Percentiles rank a stretch among this genome's conserved stretches.
phyloP scores from a whole-genome alignment of 2,888 invertebrate genomes.

The Tanypteryx hageni region DNA sequence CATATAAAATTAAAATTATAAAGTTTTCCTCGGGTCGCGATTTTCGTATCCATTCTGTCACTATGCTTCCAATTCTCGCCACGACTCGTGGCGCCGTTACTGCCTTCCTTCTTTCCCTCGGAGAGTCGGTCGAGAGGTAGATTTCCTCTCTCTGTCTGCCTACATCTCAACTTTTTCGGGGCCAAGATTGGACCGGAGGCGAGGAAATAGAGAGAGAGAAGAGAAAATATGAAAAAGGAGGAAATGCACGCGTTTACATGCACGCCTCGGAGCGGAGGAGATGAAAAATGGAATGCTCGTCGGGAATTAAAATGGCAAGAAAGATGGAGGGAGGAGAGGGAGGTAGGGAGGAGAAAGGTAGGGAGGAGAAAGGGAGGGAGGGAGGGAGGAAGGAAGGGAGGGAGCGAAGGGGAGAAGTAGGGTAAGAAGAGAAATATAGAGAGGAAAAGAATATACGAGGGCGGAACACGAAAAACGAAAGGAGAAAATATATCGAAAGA shows the following conservation, averaged over 20 bases:
- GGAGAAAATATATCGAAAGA: not conserved
- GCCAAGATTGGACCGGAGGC: slow-evolving; percentile 12
- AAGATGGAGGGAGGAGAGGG: not conserved
- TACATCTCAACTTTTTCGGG: slow-evolving; percentile 43
- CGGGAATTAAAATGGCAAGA: slow-evolving; percentile 69
- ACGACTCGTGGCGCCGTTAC: slow-evolving; percentile 23
- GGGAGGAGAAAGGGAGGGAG: not conserved
- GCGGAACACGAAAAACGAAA: not conserved
- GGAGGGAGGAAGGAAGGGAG: not conserved
- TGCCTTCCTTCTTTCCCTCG: slow-evolving; percentile 38
- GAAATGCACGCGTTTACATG: slow-evolving; percentile 44
- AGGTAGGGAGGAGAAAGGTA: not conserved
- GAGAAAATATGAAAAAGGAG: slow-evolving; percentile 17
- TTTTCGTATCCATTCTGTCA: slow-evolving; percentile 67
- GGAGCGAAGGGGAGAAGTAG: not conserved
- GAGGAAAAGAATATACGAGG: not conserved
- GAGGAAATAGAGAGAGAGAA: slow-evolving; percentile 53
- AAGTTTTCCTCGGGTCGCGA: not conserved
- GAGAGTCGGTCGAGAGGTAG: slow-evolving; percentile 26
- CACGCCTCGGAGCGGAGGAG: slow-evolving; percentile 48
- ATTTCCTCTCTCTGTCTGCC: slow-evolving; percentile 10
- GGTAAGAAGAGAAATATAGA: not conserved
- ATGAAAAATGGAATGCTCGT: slow-evolving; percentile 38
- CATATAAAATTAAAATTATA: no score
- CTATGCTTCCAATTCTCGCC: slow-evolving; percentile 34